Conservation (phyloP, 2,888 invertebrate species). For the Trichacis sp. region DNA sequence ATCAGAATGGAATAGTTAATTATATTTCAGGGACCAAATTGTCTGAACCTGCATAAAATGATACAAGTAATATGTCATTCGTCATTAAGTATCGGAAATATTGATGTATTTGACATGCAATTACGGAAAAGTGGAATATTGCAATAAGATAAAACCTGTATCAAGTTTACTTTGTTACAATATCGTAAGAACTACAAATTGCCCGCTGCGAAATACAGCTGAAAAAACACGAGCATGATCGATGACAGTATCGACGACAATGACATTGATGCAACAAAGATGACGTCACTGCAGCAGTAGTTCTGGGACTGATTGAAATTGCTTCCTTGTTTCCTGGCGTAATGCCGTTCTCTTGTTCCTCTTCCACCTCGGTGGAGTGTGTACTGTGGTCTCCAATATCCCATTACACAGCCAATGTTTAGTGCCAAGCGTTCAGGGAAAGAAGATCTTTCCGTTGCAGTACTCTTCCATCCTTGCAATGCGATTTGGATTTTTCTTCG, state of each 20-base stretch:
- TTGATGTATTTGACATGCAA: too few relatives aligned
- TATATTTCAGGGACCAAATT: too few relatives aligned
- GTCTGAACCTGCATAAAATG: too few relatives aligned
- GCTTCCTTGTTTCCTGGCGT: constrained; percentile 47
- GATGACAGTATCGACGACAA: constrained; percentile 27
- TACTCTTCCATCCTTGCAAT: constrained; percentile 30
- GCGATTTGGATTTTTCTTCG: constrained; percentile 9
- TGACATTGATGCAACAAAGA: constrained; percentile 38
- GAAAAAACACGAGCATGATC: not conserved
- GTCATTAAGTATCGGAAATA: too few relatives aligned
- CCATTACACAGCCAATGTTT: constrained; percentile 59
- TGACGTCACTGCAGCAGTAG: constrained; percentile 39
- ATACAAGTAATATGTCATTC: too few relatives aligned
- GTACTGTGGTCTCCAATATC: constrained; percentile 63
- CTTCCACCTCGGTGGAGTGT: constrained; percentile 64
- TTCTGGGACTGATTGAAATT: constrained; percentile 48
- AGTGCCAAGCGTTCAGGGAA: constrained; percentile 46
- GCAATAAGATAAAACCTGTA: too few relatives aligned
- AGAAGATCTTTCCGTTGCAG: constrained; percentile 25
- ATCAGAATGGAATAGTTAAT: too few relatives aligned
- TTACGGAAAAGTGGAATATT: too few relatives aligned
- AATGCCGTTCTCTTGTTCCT: constrained; percentile 67
- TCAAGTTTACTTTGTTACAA: too few relatives aligned
- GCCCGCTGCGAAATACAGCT: too few relatives aligned
- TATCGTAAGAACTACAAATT: too few relatives aligned